A percentile compares a stretch with the other conserved stretches of the same genome.
phyloP scores from a whole-genome alignment of 2,888 invertebrate genomes.

The Endomychus coccineus region DNA sequence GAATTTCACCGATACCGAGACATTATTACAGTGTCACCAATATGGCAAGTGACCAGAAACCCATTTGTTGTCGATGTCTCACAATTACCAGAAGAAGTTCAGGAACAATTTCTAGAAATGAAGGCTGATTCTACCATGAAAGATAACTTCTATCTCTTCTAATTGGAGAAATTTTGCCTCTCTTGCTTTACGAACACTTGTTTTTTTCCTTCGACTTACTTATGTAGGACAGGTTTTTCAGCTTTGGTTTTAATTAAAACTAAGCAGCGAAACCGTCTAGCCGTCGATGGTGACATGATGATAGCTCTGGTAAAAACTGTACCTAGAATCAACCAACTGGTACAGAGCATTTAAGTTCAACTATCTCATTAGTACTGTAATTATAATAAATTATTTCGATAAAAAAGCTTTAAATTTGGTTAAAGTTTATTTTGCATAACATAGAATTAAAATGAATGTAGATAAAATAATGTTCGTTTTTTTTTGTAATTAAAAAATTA shows the following conservation, averaged over 20 bases:
- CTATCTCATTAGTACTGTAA: conserved; percentile 15
- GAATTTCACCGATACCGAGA: conserved; percentile 10
- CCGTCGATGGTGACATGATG: conserved; percentile 8
- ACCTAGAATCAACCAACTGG: conserved; percentile 8
- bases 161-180: conserved; percentile 16
- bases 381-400: too few relatives aligned
- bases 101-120: too few relatives aligned
- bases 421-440: too few relatives aligned
- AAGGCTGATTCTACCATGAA: too few relatives aligned
- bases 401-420: too few relatives aligned
- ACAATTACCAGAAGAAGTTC: conserved; percentile 15
- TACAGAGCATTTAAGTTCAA: conserved; percentile 8
- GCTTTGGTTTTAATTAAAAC: conserved; percentile 12
- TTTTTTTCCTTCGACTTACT: conserved; percentile 7
- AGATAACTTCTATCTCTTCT: conserved; percentile 13
- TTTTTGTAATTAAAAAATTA: too few relatives aligned
- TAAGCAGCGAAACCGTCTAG: conserved; percentile 12
- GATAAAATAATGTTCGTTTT: too few relatives aligned
- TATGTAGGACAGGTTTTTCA: conserved; percentile 10
- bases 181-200: conserved; percentile 5
- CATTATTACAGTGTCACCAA: conserved; percentile 13
- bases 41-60: conserved; percentile 15
- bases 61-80: conserved; percentile 14
- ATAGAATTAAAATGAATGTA: too few relatives aligned
- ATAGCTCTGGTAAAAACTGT: conserved; percentile 11